A percentile compares a stretch with the other conserved stretches of the same genome.
These are phyloP conservation scores for Akabosia matsudoensis DNA, from an alignment of 1,140 invertebrate species.

Conservation along the genomic window DNA sequence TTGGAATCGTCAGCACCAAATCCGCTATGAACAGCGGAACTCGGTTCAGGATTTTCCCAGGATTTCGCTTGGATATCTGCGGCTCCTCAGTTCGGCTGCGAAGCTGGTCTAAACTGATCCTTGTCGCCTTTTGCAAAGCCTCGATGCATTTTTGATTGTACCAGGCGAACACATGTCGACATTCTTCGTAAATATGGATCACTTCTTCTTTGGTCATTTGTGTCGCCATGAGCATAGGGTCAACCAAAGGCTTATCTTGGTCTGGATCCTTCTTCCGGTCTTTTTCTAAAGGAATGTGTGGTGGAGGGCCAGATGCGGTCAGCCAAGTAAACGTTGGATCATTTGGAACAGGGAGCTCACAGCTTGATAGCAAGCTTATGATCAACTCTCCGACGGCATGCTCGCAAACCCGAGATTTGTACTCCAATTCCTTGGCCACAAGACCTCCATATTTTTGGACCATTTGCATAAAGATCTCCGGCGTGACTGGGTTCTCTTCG, in stretches of 20 bases:
- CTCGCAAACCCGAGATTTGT: conserved; percentile 62
- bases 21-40: conserved; percentile 45
- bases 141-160: conserved; percentile 69
- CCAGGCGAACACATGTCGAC: conserved; percentile 69
- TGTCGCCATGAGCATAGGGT: not conserved
- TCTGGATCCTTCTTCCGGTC: too few species aligned
- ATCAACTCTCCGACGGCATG: conserved; percentile 66
- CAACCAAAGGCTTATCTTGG: not conserved
- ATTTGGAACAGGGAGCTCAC: conserved; percentile 57
- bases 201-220: conserved; percentile 55
- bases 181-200: conserved; percentile 63
- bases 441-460: conserved; percentile 56
- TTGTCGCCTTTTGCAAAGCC: conserved; percentile 65
- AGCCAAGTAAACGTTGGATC: conserved; percentile 63
- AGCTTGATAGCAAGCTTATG: conserved; percentile 63
- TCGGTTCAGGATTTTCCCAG: conserved; percentile 36
- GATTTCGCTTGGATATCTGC: conserved; percentile 39
- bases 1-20: conserved; percentile 53
- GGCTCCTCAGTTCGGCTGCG: conserved; percentile 57
- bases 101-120: conserved; percentile 64
- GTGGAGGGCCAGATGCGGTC: conserved; percentile 51
- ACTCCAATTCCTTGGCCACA: conserved; percentile 54
- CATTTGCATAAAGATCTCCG: conserved; percentile 63
- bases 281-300: not conserved
- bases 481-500: conserved; percentile 60